Base-by-base conservation (phyloP, 2,797 vertebrate genomes). In the Gymnodraco acuticeps region DNA sequence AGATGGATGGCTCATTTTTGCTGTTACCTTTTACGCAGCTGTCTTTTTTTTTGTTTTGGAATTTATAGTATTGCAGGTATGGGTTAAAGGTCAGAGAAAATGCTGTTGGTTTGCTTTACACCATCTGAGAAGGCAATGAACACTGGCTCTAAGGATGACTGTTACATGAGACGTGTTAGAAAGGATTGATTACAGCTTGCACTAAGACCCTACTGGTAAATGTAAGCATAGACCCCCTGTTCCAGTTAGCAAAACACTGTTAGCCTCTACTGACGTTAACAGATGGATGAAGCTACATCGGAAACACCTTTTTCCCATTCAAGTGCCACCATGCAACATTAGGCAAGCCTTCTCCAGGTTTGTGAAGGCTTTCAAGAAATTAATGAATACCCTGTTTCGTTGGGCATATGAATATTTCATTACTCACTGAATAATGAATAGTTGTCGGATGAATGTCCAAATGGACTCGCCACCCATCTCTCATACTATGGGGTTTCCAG, bases 371-470 rank as follows among this genome's bases (percentile, higher is more conserved):
- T 91, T 90, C 87, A 84, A 90, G 84, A 93, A 93, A 94, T 92
- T 90, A 94, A 94, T 93, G 93, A 93, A 93, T 92, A 94, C 88
- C 86, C 84, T 68, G 73, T 93, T 94, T 94, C 87, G 90, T 94
- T 93, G 91, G 92, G 90, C 89, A 91, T 90, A 92, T 92, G 58
- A 86, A 94, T 94, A 89, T 94, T 94, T 93, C 91, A 94, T 94
- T 93, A 93, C 88, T 85, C 58, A 67, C 82, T 94, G 89, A 94
- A 92, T 94, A 94, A 94, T 95, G 87, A 93, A 94, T 94, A 89
- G 91, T 90, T 87, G 85, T 91, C 89, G 85, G 89, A 95, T 93
- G 94, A 93, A 94, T 94, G 91, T 94, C 86, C 85, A 90, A 93
- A 93, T 90, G 85, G 82, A 79, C 88, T 77, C 83, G 87, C 91